phyloP scores from a whole-genome alignment of 53 echinoderm and acorn worm genomes.

The Pentamera pediparva region DNA sequence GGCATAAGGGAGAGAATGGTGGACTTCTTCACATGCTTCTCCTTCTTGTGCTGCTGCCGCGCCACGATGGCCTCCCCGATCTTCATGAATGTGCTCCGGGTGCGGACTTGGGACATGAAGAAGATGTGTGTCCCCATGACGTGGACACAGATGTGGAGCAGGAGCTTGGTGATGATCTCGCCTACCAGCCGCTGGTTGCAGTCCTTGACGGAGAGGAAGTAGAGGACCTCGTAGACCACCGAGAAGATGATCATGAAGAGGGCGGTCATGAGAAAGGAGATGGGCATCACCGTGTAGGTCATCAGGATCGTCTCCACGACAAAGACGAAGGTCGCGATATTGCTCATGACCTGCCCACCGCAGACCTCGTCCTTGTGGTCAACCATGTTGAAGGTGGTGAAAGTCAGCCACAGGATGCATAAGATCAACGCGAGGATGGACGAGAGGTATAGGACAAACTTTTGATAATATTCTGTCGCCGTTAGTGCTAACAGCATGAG shows the following conservation, averaged over 20 bases:
- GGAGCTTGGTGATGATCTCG: conserved; percentile 70
- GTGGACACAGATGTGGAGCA: conserved; percentile 91
- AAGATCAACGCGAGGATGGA: conserved; percentile 58
- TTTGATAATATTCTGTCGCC: conserved; percentile 56
- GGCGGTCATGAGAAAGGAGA: conserved; percentile 73
- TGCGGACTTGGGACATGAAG: conserved; percentile 97
- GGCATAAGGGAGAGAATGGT: conserved; percentile 97
- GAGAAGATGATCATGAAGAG: conserved; percentile 70
- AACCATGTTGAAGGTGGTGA: conserved; percentile 52
- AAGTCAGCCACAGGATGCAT: conserved; percentile 61
- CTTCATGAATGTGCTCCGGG: conserved; percentile 95
- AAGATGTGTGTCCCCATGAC: conserved; percentile 96
- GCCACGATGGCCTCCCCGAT: conserved; percentile 81
- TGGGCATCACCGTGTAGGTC: conserved; percentile 93
- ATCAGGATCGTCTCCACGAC: conserved; percentile 90
- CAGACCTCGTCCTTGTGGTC: neutral
- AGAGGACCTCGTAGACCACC: conserved; percentile 74
- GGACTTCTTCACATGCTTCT: conserved; percentile 87
- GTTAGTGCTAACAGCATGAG: conserved; percentile 65
- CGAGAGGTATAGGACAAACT: conserved; percentile 49
- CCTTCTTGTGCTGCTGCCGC: conserved; percentile 65
- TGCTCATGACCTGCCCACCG: conserved; percentile 57
- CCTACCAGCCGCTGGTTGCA: conserved; percentile 34
- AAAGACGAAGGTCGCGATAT: conserved; percentile 80
- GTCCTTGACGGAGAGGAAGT: conserved; percentile 47